Base-by-base conservation (phyloP, 1,140 invertebrate genomes). In the Drosophila navojoa region DNA sequence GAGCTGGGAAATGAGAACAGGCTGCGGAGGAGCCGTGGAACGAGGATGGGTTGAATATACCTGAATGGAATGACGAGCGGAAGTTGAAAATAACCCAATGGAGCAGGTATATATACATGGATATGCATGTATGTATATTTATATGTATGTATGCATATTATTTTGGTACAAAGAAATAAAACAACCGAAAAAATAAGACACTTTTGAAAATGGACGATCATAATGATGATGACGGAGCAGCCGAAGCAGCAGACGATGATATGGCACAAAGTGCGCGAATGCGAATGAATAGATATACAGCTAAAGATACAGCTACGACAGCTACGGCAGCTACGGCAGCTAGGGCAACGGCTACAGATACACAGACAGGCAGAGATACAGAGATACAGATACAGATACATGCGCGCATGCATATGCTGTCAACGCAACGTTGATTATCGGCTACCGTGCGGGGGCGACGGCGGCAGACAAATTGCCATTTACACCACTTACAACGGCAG, bases 401-500 rank as follows among this genome's bases (percentile, higher is more conserved):
- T 32, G 69, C 25, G 69, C 25, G 49, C 57, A 76, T 59, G 57
- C 67, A 77, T 67, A 61, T 73, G 78, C 80, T 85, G 77, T 80
- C 81, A 81, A 59, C 77, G 63, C 73, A 29, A 59, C 42, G 42
- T 45, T 61, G 76, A 71, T 71, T 67, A 67, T 69, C 45, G 84
- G 84, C 79, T 86, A 76, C 79, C 63, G 76, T 73, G 82, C 71
- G 77, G 78, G 81, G 68, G 80, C 69, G 79, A 67, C 64, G 42
- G 61, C 57, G 52, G 32, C 67, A 50, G 67, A 77, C 76, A 89
- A 87, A 87, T 84, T 87, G 82, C 82, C 79, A 89, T 86, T 85
- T 85, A 85, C 78, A 85, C 81, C 84, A 87, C 82, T 87, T 89
- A 78, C 79, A 76, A 71, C 76, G 45, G 71, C 78, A 79, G 61